A percentile compares a stretch with the other conserved stretches of the same genome.
Evolutionary conservation across 2,888 invertebrate genomes (phyloP).

Genomic region (Ephialtes manifestator): DNA sequence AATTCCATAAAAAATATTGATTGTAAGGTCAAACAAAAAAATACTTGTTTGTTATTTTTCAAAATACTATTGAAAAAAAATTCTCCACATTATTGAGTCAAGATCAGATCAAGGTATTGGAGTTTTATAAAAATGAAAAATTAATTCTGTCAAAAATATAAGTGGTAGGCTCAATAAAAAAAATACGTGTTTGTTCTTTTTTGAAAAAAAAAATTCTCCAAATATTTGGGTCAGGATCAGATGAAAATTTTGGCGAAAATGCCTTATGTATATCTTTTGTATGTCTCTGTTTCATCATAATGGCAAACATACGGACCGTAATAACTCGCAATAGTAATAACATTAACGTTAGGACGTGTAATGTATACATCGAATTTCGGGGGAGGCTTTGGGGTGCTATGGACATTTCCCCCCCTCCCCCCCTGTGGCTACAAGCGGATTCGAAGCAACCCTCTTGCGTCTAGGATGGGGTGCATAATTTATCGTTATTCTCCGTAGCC

Average conservation of each 20-base stretch:
- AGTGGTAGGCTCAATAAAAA: too few relatives aligned
- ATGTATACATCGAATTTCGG: slow-evolving; percentile 82
- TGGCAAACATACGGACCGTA: slow-evolving; percentile 83
- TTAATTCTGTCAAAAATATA: too few relatives aligned
- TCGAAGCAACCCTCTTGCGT: slow-evolving; percentile 63
- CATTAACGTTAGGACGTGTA: slow-evolving; percentile 84
- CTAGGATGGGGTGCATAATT: slow-evolving; percentile 84
- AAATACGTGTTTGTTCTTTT: too few relatives aligned
- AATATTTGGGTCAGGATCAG: too few relatives aligned
- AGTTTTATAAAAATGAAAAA: too few relatives aligned
- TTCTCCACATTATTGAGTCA: too few relatives aligned
- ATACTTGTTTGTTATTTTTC: too few relatives aligned
- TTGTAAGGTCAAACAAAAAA: too few relatives aligned
- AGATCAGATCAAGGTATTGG: too few relatives aligned
- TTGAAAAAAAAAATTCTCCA: too few relatives aligned
- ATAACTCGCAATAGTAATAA: slow-evolving; percentile 84
- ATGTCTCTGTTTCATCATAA: slow-evolving; percentile 72
- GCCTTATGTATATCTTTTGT: slow-evolving; percentile 26
- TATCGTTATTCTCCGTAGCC: slow-evolving; percentile 79
- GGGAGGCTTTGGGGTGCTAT: slow-evolving; percentile 31
- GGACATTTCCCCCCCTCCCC: slow-evolving; percentile 38
- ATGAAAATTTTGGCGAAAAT: background rate
- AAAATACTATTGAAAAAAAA: too few relatives aligned
- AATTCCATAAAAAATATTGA: too few relatives aligned
- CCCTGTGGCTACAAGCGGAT: slow-evolving; percentile 57